Percentiles rank a stretch among this genome's conserved stretches.
Evolutionary conservation across 2,113 vertebrate genomes (phyloP).

Genomic region (Gobio gobio): DNA sequence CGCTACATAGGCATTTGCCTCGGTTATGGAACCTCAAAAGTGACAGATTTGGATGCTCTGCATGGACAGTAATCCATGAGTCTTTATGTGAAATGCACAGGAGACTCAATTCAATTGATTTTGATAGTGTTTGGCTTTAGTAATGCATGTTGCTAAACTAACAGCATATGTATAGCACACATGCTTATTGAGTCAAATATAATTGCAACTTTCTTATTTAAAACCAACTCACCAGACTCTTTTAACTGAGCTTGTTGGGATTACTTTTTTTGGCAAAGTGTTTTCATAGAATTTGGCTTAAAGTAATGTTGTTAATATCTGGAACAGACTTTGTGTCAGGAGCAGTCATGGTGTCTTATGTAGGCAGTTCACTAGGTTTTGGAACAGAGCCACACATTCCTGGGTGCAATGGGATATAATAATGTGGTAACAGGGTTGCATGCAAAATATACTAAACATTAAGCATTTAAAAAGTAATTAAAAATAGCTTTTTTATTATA

Average conservation of each 20-base stretch:
- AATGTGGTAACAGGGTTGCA: neutral
- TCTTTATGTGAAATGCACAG: neutral
- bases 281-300: neutral
- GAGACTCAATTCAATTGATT: neutral
- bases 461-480: neutral
- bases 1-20: neutral
- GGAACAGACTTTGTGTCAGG: neutral
- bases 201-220: neutral
- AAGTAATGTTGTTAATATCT: neutral
- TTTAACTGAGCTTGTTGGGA: too few relatives aligned
- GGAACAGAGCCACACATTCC: constrained; percentile 3
- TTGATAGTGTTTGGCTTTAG: neutral
- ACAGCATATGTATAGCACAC: too few relatives aligned
- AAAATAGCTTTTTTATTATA: neutral
- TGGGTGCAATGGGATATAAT: neutral
- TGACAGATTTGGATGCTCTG: neutral
- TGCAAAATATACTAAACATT: neutral
- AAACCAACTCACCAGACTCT: neutral
- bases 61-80: neutral
- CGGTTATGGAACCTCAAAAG: neutral
- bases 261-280: too few relatives aligned
- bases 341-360: neutral
- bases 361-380: neutral
- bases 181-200: neutral
- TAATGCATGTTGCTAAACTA: neutral